A percentile compares a stretch with the other conserved stretches of the same genome.
These are phyloP conservation scores for Sebastes trivittatus DNA, from an alignment of 2,797 vertebrate genomes.

Conservation along the genomic window DNA sequence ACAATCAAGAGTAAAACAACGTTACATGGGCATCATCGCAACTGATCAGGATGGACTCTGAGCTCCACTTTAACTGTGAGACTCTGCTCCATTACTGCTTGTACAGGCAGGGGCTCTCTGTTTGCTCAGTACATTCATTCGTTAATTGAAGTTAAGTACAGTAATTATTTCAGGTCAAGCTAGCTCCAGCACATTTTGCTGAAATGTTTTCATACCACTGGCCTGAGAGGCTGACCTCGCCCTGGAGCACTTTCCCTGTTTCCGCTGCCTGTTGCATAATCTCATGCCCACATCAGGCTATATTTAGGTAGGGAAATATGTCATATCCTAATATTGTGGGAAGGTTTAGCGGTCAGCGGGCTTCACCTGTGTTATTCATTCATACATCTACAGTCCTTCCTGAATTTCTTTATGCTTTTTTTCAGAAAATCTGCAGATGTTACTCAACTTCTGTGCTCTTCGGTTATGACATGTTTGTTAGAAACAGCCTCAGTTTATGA, in stretches of 20 bases:
- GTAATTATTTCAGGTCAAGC: conserved; percentile 29
- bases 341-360: background rate
- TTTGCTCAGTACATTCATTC: conserved; percentile 22
- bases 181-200: conserved; percentile 2
- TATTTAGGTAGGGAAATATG: conserved; percentile 38
- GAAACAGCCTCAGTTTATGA: background rate
- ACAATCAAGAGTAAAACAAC: background rate
- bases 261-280: conserved; percentile 34
- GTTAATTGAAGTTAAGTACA: conserved; percentile 31
- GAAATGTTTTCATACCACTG: conserved; percentile 17
- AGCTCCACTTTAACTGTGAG: background rate
- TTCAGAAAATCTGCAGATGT: background rate
- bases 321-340: conserved; percentile 28
- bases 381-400: background rate
- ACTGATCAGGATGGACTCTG: background rate
- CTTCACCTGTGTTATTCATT: background rate
- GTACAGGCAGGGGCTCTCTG: background rate
- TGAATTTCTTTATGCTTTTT: background rate
- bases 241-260: background rate
- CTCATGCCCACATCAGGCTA: conserved; percentile 25
- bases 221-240: conserved; percentile 19
- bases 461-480: background rate
- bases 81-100: background rate
- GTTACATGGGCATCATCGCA: background rate
- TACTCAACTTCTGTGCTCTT: background rate